Conservation (phyloP, 2,113 vertebrate genomes). For the Vidua macroura region DNA sequence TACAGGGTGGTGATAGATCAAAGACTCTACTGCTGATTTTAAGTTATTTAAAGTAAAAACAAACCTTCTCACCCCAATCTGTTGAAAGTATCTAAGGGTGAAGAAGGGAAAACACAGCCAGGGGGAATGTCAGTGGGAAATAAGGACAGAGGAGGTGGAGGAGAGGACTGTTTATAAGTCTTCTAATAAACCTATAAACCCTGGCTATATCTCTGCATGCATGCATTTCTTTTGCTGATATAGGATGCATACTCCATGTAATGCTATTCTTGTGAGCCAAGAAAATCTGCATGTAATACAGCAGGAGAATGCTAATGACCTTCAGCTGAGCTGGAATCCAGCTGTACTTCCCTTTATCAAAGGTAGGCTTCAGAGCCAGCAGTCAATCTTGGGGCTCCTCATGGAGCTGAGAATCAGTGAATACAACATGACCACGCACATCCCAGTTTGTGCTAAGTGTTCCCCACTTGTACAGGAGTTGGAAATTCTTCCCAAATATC, state of each 20-base stretch:
- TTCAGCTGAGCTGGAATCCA: constrained; percentile 2
- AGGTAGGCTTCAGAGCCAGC: background rate
- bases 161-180: background rate
- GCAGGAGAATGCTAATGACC: constrained; percentile 59
- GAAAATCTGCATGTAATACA: constrained; percentile 60
- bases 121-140: constrained; percentile 36
- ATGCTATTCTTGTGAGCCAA: constrained; percentile 36
- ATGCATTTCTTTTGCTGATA: constrained; percentile 39
- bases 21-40: background rate
- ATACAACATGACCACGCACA: background rate
- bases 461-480: background rate
- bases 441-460: background rate
- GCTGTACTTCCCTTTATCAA: background rate
- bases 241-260: constrained; percentile 18
- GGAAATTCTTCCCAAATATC: background rate
- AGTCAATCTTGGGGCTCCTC: background rate
- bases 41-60: constrained; percentile 47
- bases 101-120: constrained; percentile 44
- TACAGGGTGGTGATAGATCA: background rate
- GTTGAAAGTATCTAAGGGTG: constrained; percentile 1
- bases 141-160: background rate
- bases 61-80: constrained; percentile 49
- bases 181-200: constrained; percentile 37
- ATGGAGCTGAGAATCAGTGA: background rate
- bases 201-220: constrained; percentile 1